Percentiles rank a stretch among this genome's conserved stretches.
phyloP scores from a whole-genome alignment of 2,797 vertebrate genomes.

The Coregonus sp. region DNA sequence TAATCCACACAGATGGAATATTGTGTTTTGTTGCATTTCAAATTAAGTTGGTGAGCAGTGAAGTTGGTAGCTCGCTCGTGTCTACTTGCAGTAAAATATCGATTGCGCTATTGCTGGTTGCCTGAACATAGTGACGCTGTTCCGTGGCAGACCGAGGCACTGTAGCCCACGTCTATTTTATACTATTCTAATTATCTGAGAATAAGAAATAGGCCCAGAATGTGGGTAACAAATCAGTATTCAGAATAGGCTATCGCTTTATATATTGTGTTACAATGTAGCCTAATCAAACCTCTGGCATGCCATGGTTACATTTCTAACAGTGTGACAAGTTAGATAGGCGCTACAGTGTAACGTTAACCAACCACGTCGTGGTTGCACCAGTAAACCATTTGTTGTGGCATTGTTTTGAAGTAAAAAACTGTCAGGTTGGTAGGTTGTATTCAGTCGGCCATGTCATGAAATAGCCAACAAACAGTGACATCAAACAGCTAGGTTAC shows the following conservation, averaged over 20 bases:
- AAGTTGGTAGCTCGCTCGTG: slow-evolving; percentile 1
- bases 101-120: slow-evolving; percentile 1
- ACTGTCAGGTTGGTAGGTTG: not conserved
- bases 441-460: not conserved
- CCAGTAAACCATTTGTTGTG: not conserved
- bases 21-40: slow-evolving; percentile 3
- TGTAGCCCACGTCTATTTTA: not conserved
- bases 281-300: not conserved
- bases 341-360: not conserved
- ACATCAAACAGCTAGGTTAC: not conserved
- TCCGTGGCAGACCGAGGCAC: not conserved
- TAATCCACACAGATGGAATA: not conserved
- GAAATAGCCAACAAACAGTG: not conserved
- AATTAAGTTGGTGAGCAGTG: too few species aligned
- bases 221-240: not conserved
- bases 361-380: not conserved
- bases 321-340: not conserved
- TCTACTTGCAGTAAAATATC: slow-evolving; percentile 5
- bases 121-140: not conserved
- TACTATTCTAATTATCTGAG: not conserved
- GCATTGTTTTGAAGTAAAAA: not conserved
- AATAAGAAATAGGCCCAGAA: not conserved
- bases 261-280: not conserved
- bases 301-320: not conserved
- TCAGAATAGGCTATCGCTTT: not conserved